These are phyloP conservation scores for Pterois miles DNA, from an alignment of 2,797 vertebrate species.

Conservation along the genomic window DNA sequence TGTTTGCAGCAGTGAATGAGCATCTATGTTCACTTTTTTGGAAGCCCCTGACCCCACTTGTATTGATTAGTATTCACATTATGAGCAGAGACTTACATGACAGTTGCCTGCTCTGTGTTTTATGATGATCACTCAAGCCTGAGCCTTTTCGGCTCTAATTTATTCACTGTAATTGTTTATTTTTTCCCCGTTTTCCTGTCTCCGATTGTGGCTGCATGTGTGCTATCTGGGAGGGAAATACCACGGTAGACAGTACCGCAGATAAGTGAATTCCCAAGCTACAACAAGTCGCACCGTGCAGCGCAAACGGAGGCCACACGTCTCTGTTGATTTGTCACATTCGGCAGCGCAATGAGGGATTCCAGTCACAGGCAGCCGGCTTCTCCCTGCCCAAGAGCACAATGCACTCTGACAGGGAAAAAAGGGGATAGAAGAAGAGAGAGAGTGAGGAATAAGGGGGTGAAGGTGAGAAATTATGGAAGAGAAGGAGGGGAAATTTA, in stretches of 20 bases:
- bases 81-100: slow-evolving; percentile 4
- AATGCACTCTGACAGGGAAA: slow-evolving; percentile 31
- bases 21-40: neutral
- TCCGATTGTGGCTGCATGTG: neutral
- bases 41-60: neutral
- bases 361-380: slow-evolving; percentile 58
- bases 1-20: neutral
- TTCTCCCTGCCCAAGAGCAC: slow-evolving; percentile 38
- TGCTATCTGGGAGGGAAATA: neutral
- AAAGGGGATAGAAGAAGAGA: neutral
- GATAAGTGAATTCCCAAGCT: slow-evolving; percentile 24
- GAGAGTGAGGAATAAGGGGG: slow-evolving; percentile 36
- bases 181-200: neutral
- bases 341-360: slow-evolving; percentile 56
- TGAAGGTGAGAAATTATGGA: slow-evolving; percentile 14
- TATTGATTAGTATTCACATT: slow-evolving; percentile 40
- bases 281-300: slow-evolving; percentile 32
- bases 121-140: slow-evolving; percentile 20
- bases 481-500: neutral
- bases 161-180: neutral
- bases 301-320: neutral
- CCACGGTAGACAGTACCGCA: neutral
- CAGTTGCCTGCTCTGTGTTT: slow-evolving; percentile 28
- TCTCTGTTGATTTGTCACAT: slow-evolving; percentile 72
- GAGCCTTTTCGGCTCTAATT: neutral